Percentiles rank a stretch among this genome's conserved stretches.
These are phyloP conservation scores for Apamea monoglypha DNA, from an alignment of 2,888 invertebrate genomes.

Conservation along the genomic window DNA sequence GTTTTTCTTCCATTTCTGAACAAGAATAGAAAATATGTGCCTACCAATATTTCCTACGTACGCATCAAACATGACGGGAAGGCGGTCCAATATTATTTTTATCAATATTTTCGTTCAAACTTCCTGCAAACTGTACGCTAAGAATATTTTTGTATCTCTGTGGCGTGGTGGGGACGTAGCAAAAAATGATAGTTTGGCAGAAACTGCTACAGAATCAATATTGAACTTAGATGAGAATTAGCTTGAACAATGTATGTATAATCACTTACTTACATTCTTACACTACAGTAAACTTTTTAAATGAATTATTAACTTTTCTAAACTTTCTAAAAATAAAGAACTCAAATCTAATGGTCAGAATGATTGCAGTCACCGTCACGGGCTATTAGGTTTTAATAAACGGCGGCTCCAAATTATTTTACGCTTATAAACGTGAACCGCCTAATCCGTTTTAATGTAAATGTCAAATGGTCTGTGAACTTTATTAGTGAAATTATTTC, in stretches of 20 bases:
- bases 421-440: slow-evolving; percentile 23
- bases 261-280: neutral
- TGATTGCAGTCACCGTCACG: slow-evolving; percentile 14
- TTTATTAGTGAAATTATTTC: slow-evolving; percentile 25
- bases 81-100: slow-evolving; percentile 45
- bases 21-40: slow-evolving; percentile 35
- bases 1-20: slow-evolving; percentile 33
- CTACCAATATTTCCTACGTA: slow-evolving; percentile 33
- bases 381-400: slow-evolving; percentile 39
- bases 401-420: slow-evolving; percentile 21
- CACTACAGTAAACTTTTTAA: neutral
- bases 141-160: slow-evolving; percentile 40
- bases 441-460: slow-evolving; percentile 37
- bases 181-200: neutral
- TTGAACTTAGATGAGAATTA: neutral
- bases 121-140: slow-evolving; percentile 34
- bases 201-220: slow-evolving; percentile 1
- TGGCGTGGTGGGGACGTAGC: neutral
- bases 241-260: neutral
- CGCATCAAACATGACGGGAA: slow-evolving; percentile 29
- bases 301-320: neutral
- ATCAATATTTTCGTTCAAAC: slow-evolving; percentile 50
- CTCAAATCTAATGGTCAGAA: slow-evolving; percentile 9
- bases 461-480: slow-evolving; percentile 38
- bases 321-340: neutral